Evolutionary conservation across 2,113 vertebrate species (phyloP), one percentile per base, ranked within the genome.

Genomic region (Carassius carassius): DNA sequence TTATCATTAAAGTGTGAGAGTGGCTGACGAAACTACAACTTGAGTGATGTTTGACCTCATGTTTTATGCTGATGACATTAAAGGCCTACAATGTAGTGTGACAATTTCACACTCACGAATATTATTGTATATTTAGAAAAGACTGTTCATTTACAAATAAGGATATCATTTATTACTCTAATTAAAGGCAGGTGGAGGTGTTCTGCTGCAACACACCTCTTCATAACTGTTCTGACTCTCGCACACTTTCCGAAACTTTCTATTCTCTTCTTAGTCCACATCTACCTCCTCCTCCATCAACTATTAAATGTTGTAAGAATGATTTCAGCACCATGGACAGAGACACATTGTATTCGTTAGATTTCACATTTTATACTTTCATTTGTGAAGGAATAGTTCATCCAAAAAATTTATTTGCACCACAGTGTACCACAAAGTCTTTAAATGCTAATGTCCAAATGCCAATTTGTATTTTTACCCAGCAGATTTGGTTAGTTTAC

Each of bases 251-350:
- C 2, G 29, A 29, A 29, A 29, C 2, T 29, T 1, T 29, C 29
- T 29, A 1, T 29, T 29, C 29, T 29, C 29, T 29, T 29, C 29
- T 29, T 29, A 29, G 29, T 29, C 29, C 29, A 29, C 29, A 1
- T 29, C 29, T 2, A 29, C 29, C 29, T 29, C 29, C 2, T 29
- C 29, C 29, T 29, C 29, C 29, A 29, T 2, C 29, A 29, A 29
- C 29, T 29, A 29, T 29, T 29, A 29, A 29, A 29, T 29, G 0
- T 75, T 7, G 29, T 29, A 19, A 54, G 11, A 47, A 47, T 10
- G 11, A 73, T 23, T 73, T 73, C 70, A 73, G 70, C 37, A 73
- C 70, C 70, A 73, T 0, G 70, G 70, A 73, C 73, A 76, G 73
- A 32, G n/a, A 51, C 47, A 9, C 3, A 0, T 2, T 29, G 14